A percentile compares a stretch with the other conserved stretches of the same genome.
Evolutionary conservation across 2,113 vertebrate species (phyloP).

Genomic region (Nasalis larvatus): DNA sequence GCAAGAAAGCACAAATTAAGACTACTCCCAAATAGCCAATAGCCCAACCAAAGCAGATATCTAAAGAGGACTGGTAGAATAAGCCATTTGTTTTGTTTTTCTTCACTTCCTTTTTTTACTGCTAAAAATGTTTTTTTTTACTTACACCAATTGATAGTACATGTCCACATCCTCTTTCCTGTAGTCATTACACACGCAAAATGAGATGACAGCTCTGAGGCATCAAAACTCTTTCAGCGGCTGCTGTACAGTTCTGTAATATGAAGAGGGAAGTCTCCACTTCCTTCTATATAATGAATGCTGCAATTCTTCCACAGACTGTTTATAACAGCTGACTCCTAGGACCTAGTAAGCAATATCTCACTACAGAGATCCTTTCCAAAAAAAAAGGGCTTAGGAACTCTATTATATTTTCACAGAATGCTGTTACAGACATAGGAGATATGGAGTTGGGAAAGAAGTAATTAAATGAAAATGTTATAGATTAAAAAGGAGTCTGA

Average conservation of each 20-base stretch:
- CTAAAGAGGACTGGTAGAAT: not conserved
- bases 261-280: not conserved
- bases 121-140: not conserved
- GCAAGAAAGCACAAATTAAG: not conserved
- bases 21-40: not conserved
- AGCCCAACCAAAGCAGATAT: not conserved
- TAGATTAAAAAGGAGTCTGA: constrained; percentile 23
- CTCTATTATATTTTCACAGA: constrained; percentile 53
- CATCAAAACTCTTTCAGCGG: not conserved
- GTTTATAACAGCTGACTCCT: not conserved
- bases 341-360: not conserved
- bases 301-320: not conserved
- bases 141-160: not conserved
- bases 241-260: not conserved
- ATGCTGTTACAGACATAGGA: not conserved
- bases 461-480: constrained; percentile 72
- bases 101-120: not conserved
- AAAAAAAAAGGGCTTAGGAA: not conserved
- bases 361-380: not conserved
- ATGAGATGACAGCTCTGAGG: not conserved
- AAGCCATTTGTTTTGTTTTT: not conserved
- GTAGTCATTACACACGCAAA: not conserved
- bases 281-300: not conserved
- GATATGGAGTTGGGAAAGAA: constrained; percentile 13
- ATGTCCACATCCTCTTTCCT: not conserved